Evolutionary conservation across 2,113 vertebrate species (phyloP), one percentile per base, ranked within the genome.

Genomic region (Steatornis caripensis): DNA sequence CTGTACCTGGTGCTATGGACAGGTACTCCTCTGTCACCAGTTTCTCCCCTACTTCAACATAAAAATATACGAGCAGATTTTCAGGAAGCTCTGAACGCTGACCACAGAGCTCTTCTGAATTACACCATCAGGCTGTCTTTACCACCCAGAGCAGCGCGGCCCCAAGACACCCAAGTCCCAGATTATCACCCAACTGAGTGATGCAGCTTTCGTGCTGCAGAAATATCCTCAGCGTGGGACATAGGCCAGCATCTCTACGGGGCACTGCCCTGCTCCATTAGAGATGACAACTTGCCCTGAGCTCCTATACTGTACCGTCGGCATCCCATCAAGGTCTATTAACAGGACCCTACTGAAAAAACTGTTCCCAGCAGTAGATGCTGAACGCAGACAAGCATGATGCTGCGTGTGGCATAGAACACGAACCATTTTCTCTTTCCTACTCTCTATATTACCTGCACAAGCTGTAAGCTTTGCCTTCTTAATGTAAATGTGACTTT

Each of bases 361-460:
- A 3, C 54, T 24, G 9, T 11, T 81, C 76, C 45, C 70, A 85
- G 62, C 21, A 75, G 68, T 0, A 70, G 39, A 58, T 6, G n/a
- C 58, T 71, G 57, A 78, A 55, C 29, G 16, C 19, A 26, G 30
- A 21, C 48, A 90, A 74, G 68, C 7, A 71, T 0, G 23, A 45
- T 16, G 37, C 20, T 0, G 0, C n/a, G 11, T 0, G 6, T 10
- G 37, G 7, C 3, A 0, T 10, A 53, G 66, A 12, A 27, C 18
- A 6, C 0, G 0, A 83, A 15, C 11, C 7, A 11, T 37, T 30
- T 64, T 54, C 43, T 89, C 54, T 51, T 79, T 49, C 29, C n/a
- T 64, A 3, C 10, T 53, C n/a, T 17, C 29, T 24, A 0, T 9
- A 20, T 20, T n/a, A 80, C 55, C 68, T 71, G 51, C 36, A 26